Evolutionary conservation across 2,888 invertebrate species (phyloP).

Genomic region (Calameuta idolon): DNA sequence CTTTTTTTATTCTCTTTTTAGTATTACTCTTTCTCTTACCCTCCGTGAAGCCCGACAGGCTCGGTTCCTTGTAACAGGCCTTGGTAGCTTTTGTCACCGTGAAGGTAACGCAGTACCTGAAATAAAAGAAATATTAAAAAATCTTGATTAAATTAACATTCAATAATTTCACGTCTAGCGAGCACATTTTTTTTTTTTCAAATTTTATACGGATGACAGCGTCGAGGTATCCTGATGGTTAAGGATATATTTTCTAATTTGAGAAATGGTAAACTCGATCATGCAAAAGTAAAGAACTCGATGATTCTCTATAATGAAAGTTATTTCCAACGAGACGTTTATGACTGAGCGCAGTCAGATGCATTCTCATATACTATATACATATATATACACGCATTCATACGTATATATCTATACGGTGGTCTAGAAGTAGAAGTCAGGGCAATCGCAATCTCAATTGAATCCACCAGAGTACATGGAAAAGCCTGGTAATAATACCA

Average conservation of each 20-base stretch:
- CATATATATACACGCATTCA: slow-evolving; percentile 18
- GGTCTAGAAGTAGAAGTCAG: neutral
- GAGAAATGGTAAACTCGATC: too few relatives aligned
- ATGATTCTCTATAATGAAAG: neutral
- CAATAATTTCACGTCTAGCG: neutral
- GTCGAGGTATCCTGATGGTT: neutral
- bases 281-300: too few relatives aligned
- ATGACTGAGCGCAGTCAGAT: slow-evolving; percentile 12
- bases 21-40: slow-evolving; percentile 68
- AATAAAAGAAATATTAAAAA: neutral
- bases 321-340: neutral
- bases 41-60: slow-evolving; percentile 79
- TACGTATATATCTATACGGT: slow-evolving; percentile 4
- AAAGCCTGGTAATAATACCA: neutral
- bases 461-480: neutral
- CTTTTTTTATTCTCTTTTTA: neutral
- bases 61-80: slow-evolving; percentile 81
- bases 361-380: slow-evolving; percentile 20
- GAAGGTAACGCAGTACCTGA: slow-evolving; percentile 89
- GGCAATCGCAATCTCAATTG: slow-evolving; percentile 4
- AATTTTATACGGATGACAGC: neutral
- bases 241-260: too few relatives aligned
- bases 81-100: slow-evolving; percentile 86
- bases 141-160: neutral
- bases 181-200: neutral